Percentiles rank a stretch among this genome's conserved stretches.
Evolutionary conservation across 1,140 invertebrate genomes (phyloP).

Genomic region (Diabrotica virgifera): DNA sequence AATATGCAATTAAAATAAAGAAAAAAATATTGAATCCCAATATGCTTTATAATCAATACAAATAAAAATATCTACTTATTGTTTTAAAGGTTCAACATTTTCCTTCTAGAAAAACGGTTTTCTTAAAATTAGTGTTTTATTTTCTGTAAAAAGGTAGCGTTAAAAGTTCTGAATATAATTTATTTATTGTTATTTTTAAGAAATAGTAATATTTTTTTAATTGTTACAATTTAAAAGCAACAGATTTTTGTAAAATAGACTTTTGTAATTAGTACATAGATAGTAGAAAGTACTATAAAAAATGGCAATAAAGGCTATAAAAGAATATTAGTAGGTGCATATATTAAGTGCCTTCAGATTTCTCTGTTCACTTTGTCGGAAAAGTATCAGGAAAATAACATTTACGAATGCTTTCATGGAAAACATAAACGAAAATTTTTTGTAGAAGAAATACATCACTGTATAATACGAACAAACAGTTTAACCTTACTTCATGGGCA

Average conservation of each 20-base stretch:
- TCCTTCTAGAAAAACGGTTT: too few species aligned
- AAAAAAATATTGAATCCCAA: too few species aligned
- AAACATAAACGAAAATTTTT: neutral
- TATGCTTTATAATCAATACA: too few species aligned
- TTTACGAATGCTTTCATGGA: neutral
- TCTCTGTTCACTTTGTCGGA: slow-evolving; percentile 7
- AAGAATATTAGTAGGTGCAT: slow-evolving; percentile 18
- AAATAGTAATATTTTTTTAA: slow-evolving; percentile 22
- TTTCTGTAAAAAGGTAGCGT: slow-evolving; percentile 19
- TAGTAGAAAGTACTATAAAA: slow-evolving; percentile 12
- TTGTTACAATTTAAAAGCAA: slow-evolving; percentile 12
- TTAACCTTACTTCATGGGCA: too few species aligned
- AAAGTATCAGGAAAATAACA: neutral
- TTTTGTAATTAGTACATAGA: slow-evolving; percentile 19
- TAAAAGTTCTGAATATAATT: slow-evolving; percentile 20
- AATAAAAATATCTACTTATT: too few species aligned
- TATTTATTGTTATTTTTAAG: slow-evolving; percentile 24
- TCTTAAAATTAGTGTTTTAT: neutral
- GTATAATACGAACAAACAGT: too few species aligned
- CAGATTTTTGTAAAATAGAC: slow-evolving; percentile 18
- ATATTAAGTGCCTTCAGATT: slow-evolving; percentile 19
- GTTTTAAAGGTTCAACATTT: too few species aligned
- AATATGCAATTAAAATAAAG: too few species aligned
- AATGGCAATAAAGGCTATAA: slow-evolving; percentile 20
- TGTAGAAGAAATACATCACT: too few species aligned